Percentiles rank a stretch among this genome's conserved stretches.
phyloP scores from a whole-genome alignment of 2,888 invertebrate species.

The Epinotia demarniana region DNA sequence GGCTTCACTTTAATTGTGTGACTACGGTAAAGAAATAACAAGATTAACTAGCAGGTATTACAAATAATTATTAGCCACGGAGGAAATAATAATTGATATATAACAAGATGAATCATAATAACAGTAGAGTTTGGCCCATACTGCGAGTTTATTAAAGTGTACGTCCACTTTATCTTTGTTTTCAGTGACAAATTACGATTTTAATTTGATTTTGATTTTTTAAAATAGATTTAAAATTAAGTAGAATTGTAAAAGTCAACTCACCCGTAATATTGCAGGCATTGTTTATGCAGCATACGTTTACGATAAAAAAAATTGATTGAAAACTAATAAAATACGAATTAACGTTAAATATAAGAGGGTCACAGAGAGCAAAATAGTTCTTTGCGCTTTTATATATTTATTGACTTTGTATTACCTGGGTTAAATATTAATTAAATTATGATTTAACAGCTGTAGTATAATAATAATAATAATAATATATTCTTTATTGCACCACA shows the following conservation, averaged over 20 bases:
- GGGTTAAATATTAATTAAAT: background rate
- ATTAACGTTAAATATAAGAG: background rate
- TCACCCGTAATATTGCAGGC: constrained; percentile 12
- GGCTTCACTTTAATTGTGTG: background rate
- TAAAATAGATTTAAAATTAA: background rate
- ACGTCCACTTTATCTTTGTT: background rate
- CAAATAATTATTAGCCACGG: too few species aligned
- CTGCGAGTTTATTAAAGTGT: background rate
- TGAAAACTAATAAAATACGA: background rate
- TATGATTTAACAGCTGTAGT: background rate
- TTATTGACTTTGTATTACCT: background rate
- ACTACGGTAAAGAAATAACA: too few species aligned
- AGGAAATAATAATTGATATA: too few species aligned
- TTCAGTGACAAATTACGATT: background rate
- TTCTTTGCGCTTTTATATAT: background rate
- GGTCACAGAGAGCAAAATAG: background rate
- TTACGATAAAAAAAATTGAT: constrained; percentile 24
- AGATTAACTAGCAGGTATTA: too few species aligned
- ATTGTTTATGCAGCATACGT: constrained; percentile 23
- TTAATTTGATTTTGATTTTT: background rate
- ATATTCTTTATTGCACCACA: too few species aligned
- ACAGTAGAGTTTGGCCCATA: background rate
- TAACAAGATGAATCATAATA: background rate
- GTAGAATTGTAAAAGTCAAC: background rate
- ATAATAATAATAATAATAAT: background rate